Evolutionary conservation across 1,140 invertebrate species (phyloP).

Genomic region (Drosophila nigromelanica): DNA sequence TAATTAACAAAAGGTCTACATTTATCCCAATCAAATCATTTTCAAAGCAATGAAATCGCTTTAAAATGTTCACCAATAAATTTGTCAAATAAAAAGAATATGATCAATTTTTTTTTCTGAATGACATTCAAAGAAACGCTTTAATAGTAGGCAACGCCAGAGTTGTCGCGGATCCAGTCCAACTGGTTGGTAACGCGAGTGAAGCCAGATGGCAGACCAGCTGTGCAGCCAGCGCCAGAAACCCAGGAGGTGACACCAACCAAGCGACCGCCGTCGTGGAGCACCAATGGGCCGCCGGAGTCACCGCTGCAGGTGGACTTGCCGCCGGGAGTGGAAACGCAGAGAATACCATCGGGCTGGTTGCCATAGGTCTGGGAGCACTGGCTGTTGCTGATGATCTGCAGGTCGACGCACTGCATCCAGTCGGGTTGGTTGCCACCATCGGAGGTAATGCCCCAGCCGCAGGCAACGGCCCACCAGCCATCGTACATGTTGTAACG

Average conservation of each 20-base stretch:
- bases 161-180: conserved; percentile 85
- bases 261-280: conserved; percentile 47
- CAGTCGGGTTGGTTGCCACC: conserved; percentile 25
- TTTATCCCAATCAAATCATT: no score
- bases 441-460: conserved; percentile 45
- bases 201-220: conserved; percentile 85
- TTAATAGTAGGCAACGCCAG: conserved; percentile 82
- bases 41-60: background rate
- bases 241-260: conserved; percentile 86
- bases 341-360: conserved; percentile 42
- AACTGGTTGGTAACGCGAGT: conserved; percentile 85
- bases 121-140: background rate
- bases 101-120: background rate
- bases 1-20: no score
- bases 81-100: background rate
- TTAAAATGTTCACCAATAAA: background rate
- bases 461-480: conserved; percentile 47
- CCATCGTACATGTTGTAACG: conserved; percentile 30
- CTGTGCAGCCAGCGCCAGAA: conserved; percentile 84
- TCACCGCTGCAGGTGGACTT: conserved; percentile 65
- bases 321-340: conserved; percentile 49
- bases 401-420: conserved; percentile 38
- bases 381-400: conserved; percentile 24
- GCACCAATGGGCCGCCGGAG: conserved; percentile 62
- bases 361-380: conserved; percentile 22